These are phyloP conservation scores for Myotis davidii DNA, from an alignment of 2,113 vertebrate genomes.

Conservation along the genomic window DNA sequence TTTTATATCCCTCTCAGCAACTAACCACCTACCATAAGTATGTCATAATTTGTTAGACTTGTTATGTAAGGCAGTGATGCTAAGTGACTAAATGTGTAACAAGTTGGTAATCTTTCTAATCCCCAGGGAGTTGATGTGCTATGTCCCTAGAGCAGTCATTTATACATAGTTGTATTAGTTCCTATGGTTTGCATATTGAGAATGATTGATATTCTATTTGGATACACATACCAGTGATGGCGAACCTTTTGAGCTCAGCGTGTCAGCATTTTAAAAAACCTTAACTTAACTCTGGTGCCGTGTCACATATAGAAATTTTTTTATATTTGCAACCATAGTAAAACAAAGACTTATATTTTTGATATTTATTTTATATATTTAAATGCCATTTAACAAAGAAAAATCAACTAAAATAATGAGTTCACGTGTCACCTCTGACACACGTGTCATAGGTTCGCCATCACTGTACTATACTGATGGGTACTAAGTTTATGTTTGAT, in stretches of 20 bases:
- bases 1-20: neutral
- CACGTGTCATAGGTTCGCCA: too few species aligned
- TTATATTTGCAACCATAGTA: too few species aligned
- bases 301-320: too few species aligned
- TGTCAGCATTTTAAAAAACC: too few species aligned
- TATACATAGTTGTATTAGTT: neutral
- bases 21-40: neutral
- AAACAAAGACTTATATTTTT: too few species aligned
- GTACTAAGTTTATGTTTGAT: neutral
- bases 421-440: too few species aligned
- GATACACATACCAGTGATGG: neutral
- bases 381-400: too few species aligned
- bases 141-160: neutral
- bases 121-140: neutral
- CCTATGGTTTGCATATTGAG: neutral
- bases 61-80: neutral
- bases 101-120: conserved; percentile 24
- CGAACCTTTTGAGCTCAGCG: too few species aligned
- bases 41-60: neutral
- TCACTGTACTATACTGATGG: neutral
- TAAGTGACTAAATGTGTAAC: neutral
- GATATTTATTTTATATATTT: too few species aligned
- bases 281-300: too few species aligned
- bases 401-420: too few species aligned
- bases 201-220: conserved; percentile 34